Evolutionary conservation across 2,113 vertebrate species (phyloP).

Genomic region (Bettongia penicillata): DNA sequence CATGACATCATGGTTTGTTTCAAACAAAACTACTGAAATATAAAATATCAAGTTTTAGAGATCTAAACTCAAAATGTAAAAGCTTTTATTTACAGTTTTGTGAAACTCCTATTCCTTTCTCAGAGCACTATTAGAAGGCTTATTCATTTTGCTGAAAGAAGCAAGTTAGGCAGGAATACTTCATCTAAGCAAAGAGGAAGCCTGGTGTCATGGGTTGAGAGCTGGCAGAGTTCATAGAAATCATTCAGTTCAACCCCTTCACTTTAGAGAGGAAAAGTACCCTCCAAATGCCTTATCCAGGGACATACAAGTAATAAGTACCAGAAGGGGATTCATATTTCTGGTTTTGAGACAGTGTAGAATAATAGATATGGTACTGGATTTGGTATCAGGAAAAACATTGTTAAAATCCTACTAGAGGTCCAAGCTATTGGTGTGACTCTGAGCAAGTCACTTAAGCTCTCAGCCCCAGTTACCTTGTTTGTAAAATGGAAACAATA

Average conservation of each 20-base stretch:
- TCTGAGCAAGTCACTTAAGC: not conserved
- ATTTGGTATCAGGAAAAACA: not conserved
- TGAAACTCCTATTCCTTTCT: not conserved
- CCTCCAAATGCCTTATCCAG: not conserved
- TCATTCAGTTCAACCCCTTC: not conserved
- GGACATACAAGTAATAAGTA: not conserved
- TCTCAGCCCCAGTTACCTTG: not conserved
- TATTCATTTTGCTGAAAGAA: not conserved
- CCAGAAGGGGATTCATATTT: not conserved
- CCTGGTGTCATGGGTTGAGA: not conserved
- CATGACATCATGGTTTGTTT: constrained; percentile 10
- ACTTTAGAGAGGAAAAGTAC: not conserved
- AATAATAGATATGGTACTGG: not conserved
- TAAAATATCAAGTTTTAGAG: not conserved
- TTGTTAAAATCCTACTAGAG: not conserved
- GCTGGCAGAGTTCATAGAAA: not conserved
- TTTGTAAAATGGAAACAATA: not conserved
- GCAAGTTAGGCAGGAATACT: not conserved
- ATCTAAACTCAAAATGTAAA: not conserved
- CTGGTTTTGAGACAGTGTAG: not conserved
- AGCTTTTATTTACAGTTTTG: not conserved
- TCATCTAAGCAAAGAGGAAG: not conserved
- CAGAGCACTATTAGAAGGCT: not conserved
- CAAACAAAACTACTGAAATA: not conserved
- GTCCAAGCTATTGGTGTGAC: not conserved